A percentile compares a stretch with the other conserved stretches of the same genome.
Evolutionary conservation across 35 echinoderm and acorn worm genomes (phyloP).

Genomic region (Anneissia japonica): DNA sequence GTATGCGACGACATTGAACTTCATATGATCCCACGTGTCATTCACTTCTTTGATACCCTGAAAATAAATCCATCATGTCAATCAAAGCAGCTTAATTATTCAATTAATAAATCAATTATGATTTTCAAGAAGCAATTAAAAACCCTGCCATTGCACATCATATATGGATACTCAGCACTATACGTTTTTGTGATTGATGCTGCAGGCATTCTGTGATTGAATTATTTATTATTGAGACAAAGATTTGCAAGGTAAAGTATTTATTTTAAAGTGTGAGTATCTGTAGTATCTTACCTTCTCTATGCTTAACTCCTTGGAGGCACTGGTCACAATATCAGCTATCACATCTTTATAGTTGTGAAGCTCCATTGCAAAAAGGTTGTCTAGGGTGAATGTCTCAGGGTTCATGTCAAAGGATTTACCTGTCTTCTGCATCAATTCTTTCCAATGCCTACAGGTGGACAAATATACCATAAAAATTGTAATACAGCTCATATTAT

Average conservation of each 20-base stretch:
- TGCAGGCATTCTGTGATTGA: too few relatives aligned
- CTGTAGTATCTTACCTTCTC: constrained; percentile 95
- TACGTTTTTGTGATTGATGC: too few relatives aligned
- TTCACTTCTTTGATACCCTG: constrained; percentile 99
- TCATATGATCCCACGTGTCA: constrained; percentile 97
- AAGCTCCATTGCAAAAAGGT: constrained; percentile 96
- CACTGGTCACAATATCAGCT: constrained; percentile 91
- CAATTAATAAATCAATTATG: too few relatives aligned
- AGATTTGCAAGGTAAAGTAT: too few relatives aligned
- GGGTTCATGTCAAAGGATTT: constrained; percentile 99
- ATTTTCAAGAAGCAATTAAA: too few relatives aligned
- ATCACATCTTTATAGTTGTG: constrained; percentile 95
- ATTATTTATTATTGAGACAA: too few relatives aligned
- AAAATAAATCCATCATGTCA: neutral
- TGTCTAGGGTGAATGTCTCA: constrained; percentile 80
- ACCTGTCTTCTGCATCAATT: constrained; percentile 94
- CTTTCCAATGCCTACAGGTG: constrained; percentile 80
- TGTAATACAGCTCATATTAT: too few relatives aligned
- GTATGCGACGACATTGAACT: constrained; percentile 92
- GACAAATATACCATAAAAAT: too few relatives aligned
- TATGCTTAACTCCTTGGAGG: constrained; percentile 95
- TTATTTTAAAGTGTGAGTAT: too few relatives aligned
- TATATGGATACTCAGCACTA: too few relatives aligned
- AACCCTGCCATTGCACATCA: too few relatives aligned
- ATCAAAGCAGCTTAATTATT: too few relatives aligned